phyloP scores from a whole-genome alignment of 2,888 invertebrate genomes.

The Aphidoletes aphidimyza region DNA sequence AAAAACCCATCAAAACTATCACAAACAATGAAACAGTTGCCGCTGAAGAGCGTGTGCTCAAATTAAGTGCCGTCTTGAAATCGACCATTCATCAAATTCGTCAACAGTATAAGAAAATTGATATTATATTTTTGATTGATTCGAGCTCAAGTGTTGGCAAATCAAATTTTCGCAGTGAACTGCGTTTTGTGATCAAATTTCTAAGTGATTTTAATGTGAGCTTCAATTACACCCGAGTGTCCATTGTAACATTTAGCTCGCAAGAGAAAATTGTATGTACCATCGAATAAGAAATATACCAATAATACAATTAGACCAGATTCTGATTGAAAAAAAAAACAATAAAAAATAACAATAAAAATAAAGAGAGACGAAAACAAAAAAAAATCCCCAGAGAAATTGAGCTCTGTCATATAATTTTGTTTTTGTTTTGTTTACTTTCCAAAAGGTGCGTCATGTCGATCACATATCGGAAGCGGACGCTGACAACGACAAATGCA shows the following conservation, averaged over 20 bases:
- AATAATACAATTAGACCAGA: neutral
- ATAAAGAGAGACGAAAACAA: no score
- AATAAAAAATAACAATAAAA: no score
- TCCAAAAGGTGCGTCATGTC: conserved; percentile 66
- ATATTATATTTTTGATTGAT: conserved; percentile 72
- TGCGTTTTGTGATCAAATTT: conserved; percentile 75
- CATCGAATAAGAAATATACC: neutral
- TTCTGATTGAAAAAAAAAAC: no score
- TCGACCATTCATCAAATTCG: neutral
- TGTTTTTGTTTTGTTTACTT: neutral
- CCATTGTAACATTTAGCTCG: conserved; percentile 75
- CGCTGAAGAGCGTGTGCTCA: neutral
- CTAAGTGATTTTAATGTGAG: conserved; percentile 75
- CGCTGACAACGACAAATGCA: conserved; percentile 72
- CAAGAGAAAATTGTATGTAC: conserved; percentile 68
- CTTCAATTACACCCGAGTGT: conserved; percentile 72
- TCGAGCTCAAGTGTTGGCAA: conserved; percentile 76
- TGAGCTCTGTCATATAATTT: neutral
- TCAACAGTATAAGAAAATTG: conserved; percentile 42
- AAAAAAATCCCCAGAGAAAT: no score
- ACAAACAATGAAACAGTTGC: neutral
- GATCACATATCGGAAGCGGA: conserved; percentile 71
- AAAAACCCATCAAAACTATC: neutral
- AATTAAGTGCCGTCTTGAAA: neutral
- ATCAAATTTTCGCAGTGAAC: conserved; percentile 73